Evolutionary conservation across 2,888 invertebrate genomes (phyloP), one percentile per base, ranked within the genome.

Genomic region (Acanthosepion esculentum): DNA sequence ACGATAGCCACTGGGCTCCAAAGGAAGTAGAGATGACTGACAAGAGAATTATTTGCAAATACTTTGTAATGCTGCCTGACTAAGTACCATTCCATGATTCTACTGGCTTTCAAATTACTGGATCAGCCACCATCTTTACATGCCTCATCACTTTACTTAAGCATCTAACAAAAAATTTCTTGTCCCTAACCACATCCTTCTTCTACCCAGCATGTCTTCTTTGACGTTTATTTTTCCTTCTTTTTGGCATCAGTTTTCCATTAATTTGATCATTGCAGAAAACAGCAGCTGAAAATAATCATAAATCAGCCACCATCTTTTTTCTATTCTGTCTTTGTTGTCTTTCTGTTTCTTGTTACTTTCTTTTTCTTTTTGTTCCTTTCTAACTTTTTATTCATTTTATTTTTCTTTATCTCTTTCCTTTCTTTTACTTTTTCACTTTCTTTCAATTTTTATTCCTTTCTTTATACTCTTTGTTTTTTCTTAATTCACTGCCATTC

Each of bases 91-190:
- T 78, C 78, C 78, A 78, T 78, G 78, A 78, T 78, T 78, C n/a
- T 78, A 8, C 78, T 78, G 78, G 78, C 29, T 78, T 78, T 78
- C 78, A 78, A 78, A 78, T 78, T n/a, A 78, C n/a, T n/a, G 8
- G 78, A 78, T 78, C 78, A 15, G 78, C 78, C n/a, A 78, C n/a
- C 78, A 78, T 78, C 78, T 78, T 78, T 78, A 78, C 78, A 78
- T 78, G 78, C 78, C 78, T 78, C 78, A n/a, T 78, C 78, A 78
- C 78, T 29, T 78, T 12, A 78, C 78, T 29, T 78, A 29, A 78
- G 29, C 29, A n/a, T 78, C n/a, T 78, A 78, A 78, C 78, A 78
- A 78, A 55, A 64, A 8, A 8, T 29, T n/a, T 78, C 78, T 78
- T 78, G 8, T 78, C 78, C 78, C 78, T 78, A 78, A 78, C 78